Conservation (phyloP, 2,113 vertebrate genomes). For the Bujurquina vittata region DNA sequence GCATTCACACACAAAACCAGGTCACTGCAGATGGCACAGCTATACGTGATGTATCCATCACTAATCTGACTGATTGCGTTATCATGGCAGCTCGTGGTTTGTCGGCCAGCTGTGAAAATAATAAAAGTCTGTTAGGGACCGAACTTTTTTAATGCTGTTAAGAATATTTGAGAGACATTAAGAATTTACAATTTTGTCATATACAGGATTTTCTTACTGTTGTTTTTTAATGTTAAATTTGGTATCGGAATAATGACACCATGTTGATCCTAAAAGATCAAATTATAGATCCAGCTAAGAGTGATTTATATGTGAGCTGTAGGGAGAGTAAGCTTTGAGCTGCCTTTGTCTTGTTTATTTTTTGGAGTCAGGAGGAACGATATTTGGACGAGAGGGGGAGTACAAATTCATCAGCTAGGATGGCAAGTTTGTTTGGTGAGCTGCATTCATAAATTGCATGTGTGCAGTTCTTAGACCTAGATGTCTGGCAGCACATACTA, state of each 20-base stretch:
- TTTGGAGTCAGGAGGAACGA: background rate
- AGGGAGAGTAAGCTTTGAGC: background rate
- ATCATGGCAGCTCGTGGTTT: background rate
- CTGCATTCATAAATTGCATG: background rate
- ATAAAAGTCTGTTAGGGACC: background rate
- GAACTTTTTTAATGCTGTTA: background rate
- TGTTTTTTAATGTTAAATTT: no score
- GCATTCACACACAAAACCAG: background rate
- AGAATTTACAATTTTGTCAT: background rate
- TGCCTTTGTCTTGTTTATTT: background rate
- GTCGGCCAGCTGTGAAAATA: background rate
- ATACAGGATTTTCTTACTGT: no score
- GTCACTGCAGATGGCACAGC: background rate
- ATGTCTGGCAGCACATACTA: background rate
- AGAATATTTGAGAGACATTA: background rate
- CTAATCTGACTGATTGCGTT: no score
- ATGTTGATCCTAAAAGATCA: background rate
- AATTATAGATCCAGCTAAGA: background rate
- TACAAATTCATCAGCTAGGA: fast-evolving
- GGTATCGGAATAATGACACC: no score
- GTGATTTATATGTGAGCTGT: background rate
- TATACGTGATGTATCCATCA: background rate
- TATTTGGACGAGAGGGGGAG: background rate
- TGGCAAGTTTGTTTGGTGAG: background rate
- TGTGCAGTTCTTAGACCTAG: background rate